Conservation (phyloP, 2,113 vertebrate species). For the Aspidoscelis tigris region DNA sequence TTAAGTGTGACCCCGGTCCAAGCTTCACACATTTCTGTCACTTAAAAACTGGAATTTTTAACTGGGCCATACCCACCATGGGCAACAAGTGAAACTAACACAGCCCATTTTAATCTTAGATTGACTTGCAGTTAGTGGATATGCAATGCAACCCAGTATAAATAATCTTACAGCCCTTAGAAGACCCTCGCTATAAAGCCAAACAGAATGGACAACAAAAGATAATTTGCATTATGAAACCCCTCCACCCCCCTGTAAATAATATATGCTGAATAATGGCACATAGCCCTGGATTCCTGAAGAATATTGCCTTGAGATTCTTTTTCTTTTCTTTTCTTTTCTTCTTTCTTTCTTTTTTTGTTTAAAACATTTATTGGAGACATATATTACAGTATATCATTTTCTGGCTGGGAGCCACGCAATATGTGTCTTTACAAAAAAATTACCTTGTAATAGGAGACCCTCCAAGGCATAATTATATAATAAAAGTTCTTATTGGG, state of each 20-base stretch:
- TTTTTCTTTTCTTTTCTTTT: constrained; percentile 39
- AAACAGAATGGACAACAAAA: constrained; percentile 62
- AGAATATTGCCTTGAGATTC: constrained; percentile 79
- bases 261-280: constrained; percentile 73
- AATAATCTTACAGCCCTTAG: constrained; percentile 58
- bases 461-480: constrained; percentile 88
- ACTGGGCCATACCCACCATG: not conserved
- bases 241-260: constrained; percentile 68
- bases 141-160: constrained; percentile 53
- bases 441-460: constrained; percentile 85
- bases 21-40: not conserved
- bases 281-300: constrained; percentile 63
- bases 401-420: constrained; percentile 84
- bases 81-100: not conserved
- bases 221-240: constrained; percentile 77
- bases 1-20: not conserved
- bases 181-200: constrained; percentile 59
- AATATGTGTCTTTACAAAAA: constrained; percentile 85
- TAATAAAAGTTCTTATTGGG: constrained; percentile 87
- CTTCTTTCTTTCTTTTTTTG: constrained; percentile 37
- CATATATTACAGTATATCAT: constrained; percentile 85
- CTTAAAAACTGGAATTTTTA: not conserved
- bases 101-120: constrained; percentile 29
- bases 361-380: constrained; percentile 86
- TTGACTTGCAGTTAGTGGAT: constrained; percentile 51